Conservation (phyloP, 2,797 vertebrate species). For the Potorous gilbertii region DNA sequence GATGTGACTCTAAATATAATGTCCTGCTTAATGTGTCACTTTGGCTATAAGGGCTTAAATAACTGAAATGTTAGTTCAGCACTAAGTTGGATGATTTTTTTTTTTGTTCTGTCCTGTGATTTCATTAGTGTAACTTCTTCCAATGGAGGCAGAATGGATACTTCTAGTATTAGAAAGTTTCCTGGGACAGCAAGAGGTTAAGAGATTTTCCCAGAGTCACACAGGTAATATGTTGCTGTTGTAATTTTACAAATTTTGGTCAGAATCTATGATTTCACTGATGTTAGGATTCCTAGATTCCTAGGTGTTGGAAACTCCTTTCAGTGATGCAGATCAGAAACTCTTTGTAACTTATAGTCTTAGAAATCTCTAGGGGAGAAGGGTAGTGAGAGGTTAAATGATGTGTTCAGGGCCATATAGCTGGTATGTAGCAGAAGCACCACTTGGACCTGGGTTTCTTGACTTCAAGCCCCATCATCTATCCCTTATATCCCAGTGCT, state of each 20-base stretch:
- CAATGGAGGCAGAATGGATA: neutral
- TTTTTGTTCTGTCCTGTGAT: neutral
- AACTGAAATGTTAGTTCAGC: neutral
- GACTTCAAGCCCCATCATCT: neutral
- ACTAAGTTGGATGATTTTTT: neutral
- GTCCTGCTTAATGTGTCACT: neutral
- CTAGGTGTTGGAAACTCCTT: neutral
- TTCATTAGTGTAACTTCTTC: neutral
- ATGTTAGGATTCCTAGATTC: neutral
- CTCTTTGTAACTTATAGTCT: neutral
- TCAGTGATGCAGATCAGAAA: neutral
- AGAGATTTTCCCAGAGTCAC: neutral
- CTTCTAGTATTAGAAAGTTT: neutral
- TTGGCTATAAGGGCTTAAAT: neutral
- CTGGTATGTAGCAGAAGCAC: no score
- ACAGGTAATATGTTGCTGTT: neutral
- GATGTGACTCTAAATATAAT: neutral
- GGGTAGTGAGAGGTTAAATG: no score
- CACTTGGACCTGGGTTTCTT: neutral
- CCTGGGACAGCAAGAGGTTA: neutral
- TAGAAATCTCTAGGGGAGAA: neutral
- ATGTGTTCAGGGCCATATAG: neutral
- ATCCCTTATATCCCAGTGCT: neutral
- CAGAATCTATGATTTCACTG: neutral
- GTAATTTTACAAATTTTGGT: neutral